Evolutionary conservation across 2,888 invertebrate genomes (phyloP).

Genomic region (Apoda limacodes): DNA sequence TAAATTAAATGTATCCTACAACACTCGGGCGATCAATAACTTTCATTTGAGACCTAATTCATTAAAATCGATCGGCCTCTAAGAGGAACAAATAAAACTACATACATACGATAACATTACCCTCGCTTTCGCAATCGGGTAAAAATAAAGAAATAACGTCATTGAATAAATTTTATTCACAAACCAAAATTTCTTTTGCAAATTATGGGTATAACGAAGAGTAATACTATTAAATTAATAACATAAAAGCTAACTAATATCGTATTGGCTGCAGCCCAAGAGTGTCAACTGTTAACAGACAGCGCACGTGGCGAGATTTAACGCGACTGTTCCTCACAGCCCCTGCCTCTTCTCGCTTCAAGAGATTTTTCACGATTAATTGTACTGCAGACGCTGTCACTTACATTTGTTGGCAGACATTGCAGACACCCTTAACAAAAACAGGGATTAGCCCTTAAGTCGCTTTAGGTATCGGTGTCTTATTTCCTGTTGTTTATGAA

Average conservation of each 20-base stretch:
- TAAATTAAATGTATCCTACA: too few species aligned
- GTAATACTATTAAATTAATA: background rate
- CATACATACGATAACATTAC: too few species aligned
- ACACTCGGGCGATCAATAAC: too few species aligned
- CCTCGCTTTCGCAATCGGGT: too few species aligned
- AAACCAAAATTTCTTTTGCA: too few species aligned
- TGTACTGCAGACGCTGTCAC: slow-evolving; percentile 55
- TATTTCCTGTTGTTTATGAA: slow-evolving; percentile 51
- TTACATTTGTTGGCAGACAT: slow-evolving; percentile 59
- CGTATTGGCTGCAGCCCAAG: slow-evolving; percentile 51
- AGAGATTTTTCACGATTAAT: slow-evolving; percentile 66
- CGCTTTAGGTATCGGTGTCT: slow-evolving; percentile 45
- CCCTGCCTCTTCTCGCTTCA: slow-evolving; percentile 30
- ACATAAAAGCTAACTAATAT: slow-evolving; percentile 21
- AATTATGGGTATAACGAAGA: too few species aligned
- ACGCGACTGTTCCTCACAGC: slow-evolving; percentile 36
- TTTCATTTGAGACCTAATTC: too few species aligned
- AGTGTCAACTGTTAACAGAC: slow-evolving; percentile 62
- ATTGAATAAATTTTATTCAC: too few species aligned
- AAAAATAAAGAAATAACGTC: too few species aligned
- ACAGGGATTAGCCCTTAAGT: slow-evolving; percentile 59
- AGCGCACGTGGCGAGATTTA: slow-evolving; percentile 60
- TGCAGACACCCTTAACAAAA: slow-evolving; percentile 60
- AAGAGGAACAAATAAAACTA: too few species aligned
- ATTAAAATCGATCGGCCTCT: too few species aligned